Evolutionary conservation across 2,113 vertebrate species (phyloP), one percentile per base, ranked within the genome.

Genomic region (Rana temporaria): DNA sequence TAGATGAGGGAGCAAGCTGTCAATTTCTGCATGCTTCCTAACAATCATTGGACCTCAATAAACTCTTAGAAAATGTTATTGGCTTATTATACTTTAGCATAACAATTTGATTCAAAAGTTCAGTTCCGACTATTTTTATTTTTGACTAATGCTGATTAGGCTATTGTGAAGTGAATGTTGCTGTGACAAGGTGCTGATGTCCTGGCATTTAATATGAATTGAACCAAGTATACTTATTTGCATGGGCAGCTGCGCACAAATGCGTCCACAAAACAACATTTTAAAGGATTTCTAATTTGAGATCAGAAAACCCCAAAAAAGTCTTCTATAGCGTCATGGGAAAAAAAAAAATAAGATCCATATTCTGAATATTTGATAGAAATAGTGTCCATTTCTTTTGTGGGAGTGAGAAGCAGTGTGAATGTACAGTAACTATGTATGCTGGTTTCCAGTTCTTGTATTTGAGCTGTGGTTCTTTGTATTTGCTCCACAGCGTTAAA

Each of bases 221-320:
- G 90, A 89, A 85, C 65, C 87, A 89, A 90, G 86, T 91, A 91
- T 90, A 90, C 90, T 89, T 90, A 90, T 92, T 93, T 93, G 92
- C 93, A 93, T 94, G 93, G 93, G 85, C 89, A 90, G 92, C 90
- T 90, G 91, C 90, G 91, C 92, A 91, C 87, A 90, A 88, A 88
- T 91, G 91, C 90, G 86, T 90, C 88, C 89, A 88, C 91, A 34
- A 56, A 89, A 91, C 90, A 22, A 19, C 34, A 59, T 65, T 66
- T 22, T 24, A 38, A 73, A 38, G 48, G 52, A 56, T 42, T 82
- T 74, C 19, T 20, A 17, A 34, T 64, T 64, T 72, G 26, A 19
- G 32, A 64, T 11, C 34, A 59, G 30, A 75, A 80, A 42, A 68
- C 48, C 24, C 17, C n/a, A n/a, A n/a, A n/a, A n/a, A n/a, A 60